Conservation (phyloP, 2,888 invertebrate species). For the Odiellus spinosus region DNA sequence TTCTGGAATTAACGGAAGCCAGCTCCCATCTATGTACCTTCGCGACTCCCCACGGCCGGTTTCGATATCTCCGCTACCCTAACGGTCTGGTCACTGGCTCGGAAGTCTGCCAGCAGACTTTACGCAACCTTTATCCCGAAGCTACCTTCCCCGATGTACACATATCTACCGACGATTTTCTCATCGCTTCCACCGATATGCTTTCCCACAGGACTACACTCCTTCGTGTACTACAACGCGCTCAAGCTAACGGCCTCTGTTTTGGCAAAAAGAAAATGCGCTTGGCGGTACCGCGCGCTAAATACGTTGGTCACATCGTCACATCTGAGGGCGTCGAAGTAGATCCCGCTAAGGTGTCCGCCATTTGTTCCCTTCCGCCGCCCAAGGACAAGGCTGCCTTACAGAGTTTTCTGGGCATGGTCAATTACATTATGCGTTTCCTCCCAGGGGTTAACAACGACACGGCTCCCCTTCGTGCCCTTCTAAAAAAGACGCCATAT, state of each 20-base stretch:
- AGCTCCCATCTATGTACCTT: conserved; percentile 25
- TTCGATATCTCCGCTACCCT: conserved; percentile 22
- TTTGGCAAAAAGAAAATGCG: conserved; percentile 2
- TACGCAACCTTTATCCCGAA: background rate
- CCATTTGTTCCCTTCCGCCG: background rate
- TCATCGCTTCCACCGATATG: background rate
- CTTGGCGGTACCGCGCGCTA: background rate
- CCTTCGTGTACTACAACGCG: conserved; percentile 1
- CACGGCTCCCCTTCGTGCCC: too few species aligned
- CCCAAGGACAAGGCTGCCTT: background rate
- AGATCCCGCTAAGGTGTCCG: conserved; percentile 3
- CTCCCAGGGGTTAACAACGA: too few species aligned
- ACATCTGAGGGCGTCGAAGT: conserved; percentile 2
- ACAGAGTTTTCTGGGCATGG: conserved; percentile 6
- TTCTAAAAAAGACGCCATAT: too few species aligned
- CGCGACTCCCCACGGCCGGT: conserved; percentile 26
- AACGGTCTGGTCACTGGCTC: conserved; percentile 26
- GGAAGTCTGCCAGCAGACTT: conserved; percentile 23
- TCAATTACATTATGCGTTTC: background rate
- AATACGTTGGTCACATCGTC: conserved; percentile 7
- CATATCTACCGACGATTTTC: conserved; percentile 1
- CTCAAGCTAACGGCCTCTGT: background rate
- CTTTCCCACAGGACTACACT: conserved; percentile 1
- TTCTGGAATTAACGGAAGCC: conserved; percentile 26
- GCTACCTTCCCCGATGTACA: background rate